Percentiles rank a stretch among this genome's conserved stretches.
These are phyloP conservation scores for Rhinoderma darwinii DNA, from an alignment of 2,113 vertebrate species.

Conservation along the genomic window DNA sequence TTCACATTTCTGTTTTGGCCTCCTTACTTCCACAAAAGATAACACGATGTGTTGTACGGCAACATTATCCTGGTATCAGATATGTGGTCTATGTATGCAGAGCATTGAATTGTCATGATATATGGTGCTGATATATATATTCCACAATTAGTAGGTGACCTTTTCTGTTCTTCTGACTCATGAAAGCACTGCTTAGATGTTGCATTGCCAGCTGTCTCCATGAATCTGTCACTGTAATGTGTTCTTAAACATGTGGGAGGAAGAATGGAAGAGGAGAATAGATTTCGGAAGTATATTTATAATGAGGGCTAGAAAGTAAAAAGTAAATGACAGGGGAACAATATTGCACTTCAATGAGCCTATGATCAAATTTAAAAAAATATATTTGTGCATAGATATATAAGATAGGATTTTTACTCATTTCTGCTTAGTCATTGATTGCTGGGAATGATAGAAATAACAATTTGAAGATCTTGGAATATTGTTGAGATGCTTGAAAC, in stretches of 20 bases:
- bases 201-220: not conserved
- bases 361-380: not conserved
- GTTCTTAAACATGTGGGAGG: conserved; percentile 22
- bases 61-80: too few species aligned
- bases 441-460: not conserved
- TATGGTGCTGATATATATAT: not conserved
- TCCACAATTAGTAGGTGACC: not conserved
- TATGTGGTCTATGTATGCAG: too few species aligned
- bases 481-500: not conserved
- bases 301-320: conserved; percentile 15
- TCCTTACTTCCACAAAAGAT: too few species aligned
- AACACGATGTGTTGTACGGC: too few species aligned
- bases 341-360: not conserved
- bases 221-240: conserved; percentile 13
- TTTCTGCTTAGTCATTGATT: not conserved
- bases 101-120: not conserved
- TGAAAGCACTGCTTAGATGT: not conserved
- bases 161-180: not conserved
- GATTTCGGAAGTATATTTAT: conserved; percentile 21
- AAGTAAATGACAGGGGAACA: conserved; percentile 10
- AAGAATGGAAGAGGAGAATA: conserved; percentile 20
- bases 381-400: not conserved
- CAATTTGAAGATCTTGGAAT: not conserved
- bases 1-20: too few species aligned
- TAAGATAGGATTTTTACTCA: not conserved